Percentiles rank a stretch among this genome's conserved stretches.
These are phyloP conservation scores for Ylistrum balloti DNA, from an alignment of 1,140 invertebrate species.

Conservation along the genomic window DNA sequence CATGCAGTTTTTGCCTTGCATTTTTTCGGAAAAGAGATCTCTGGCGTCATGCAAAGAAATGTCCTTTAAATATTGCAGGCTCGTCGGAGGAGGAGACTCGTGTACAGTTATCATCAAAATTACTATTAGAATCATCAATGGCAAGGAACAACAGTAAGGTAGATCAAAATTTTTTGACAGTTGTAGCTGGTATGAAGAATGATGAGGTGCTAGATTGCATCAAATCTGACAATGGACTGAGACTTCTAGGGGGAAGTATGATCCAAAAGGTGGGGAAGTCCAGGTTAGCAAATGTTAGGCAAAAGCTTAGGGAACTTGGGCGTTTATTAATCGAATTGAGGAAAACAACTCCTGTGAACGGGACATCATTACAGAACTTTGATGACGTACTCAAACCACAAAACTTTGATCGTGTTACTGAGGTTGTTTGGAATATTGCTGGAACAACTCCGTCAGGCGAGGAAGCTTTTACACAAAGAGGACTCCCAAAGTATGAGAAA, in stretches of 20 bases:
- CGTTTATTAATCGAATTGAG: neutral
- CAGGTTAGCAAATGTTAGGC: neutral
- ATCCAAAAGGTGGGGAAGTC: neutral
- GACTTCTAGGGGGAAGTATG: neutral
- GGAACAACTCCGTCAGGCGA: neutral
- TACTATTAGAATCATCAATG: neutral
- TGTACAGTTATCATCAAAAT: no score
- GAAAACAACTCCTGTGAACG: neutral
- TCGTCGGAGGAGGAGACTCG: no score
- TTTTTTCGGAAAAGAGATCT: conserved; percentile 13
- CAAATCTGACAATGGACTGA: neutral
- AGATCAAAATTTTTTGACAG: neutral
- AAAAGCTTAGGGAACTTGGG: neutral
- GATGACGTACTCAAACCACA: neutral
- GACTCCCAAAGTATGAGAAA: conserved; percentile 23
- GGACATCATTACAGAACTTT: neutral
- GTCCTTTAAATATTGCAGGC: neutral
- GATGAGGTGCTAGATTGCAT: neutral
- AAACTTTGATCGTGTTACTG: neutral
- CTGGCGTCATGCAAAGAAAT: neutral
- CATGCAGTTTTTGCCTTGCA: conserved; percentile 30
- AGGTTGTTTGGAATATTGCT: neutral
- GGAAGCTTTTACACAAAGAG: conserved; percentile 12
- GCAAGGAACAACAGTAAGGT: neutral
- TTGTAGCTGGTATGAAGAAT: neutral